These are phyloP conservation scores for Scytalopus superciliaris DNA, from an alignment of 2,113 vertebrate species.

Conservation along the genomic window DNA sequence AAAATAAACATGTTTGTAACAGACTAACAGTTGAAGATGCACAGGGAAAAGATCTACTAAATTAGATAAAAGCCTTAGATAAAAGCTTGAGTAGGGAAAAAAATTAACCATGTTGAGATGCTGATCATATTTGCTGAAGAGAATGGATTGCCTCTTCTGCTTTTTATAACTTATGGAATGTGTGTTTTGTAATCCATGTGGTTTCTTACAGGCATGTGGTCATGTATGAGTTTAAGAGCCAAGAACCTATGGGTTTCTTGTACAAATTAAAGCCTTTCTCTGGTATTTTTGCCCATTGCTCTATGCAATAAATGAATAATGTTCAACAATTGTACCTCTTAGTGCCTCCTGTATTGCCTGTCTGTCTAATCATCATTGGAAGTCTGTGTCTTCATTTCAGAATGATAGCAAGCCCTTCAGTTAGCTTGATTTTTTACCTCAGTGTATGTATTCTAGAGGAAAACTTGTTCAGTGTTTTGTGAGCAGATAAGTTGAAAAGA, in stretches of 20 bases:
- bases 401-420: not conserved
- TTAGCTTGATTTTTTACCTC: not conserved
- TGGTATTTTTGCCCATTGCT: not conserved
- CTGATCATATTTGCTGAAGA: not conserved
- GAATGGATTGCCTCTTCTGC: not conserved
- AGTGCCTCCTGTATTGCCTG: not conserved
- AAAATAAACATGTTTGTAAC: not conserved
- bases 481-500: not conserved
- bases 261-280: not conserved
- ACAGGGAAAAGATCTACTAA: not conserved
- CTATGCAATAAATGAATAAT: not conserved
- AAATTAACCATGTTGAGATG: not conserved
- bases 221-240: not conserved
- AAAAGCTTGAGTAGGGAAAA: not conserved
- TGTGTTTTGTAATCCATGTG: not conserved
- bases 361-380: not conserved
- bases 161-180: not conserved
- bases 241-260: not conserved
- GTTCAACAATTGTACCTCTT: not conserved
- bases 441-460: not conserved
- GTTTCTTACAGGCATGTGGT: not conserved
- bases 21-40: not conserved
- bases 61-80: not conserved
- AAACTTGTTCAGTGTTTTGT: not conserved
- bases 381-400: not conserved